Base-by-base conservation (phyloP, 37 sponge, comb jelly and placozoan species). In the Agelas oroides region DNA sequence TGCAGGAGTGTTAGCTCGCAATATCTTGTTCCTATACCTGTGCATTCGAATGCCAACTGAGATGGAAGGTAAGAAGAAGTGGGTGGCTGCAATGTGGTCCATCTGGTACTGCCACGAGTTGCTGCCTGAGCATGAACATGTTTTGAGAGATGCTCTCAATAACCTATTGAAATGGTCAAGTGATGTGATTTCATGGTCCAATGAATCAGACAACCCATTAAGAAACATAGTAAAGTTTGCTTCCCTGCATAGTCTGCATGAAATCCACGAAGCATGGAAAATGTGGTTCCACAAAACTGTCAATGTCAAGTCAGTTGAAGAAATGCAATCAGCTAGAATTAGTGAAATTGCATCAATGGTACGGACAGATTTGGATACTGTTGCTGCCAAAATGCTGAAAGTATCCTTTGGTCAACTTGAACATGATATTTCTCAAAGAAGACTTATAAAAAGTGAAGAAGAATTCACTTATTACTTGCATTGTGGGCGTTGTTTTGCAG, bases 91-190 rank as follows among this genome's bases (percentile, higher is more conserved):
- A 16, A n/a, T 87, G n/a, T 87, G 88, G 88, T 31, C 88, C 1
- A 73, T 87, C 19, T 87, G 88, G 88, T 87, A 73, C 66, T 74
- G 81, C 56, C 81, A 80, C 38, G 81, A 87, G 33, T 54, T 87
- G 13, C 62, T 71, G 14, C 67, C 88, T 53, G 37, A 38, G 1
- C 88, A 87, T 59, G 55, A 65, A 18, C 8, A 13, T 0, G 36
- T 54, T 5, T 58, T 87, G 1, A 58, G 24, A 11, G 39, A 72
- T 39, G 79, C 88, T 14, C 35, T 87, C 21, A 16, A 23, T 28
- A 19, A 34, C 5, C 75, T 87, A n/a, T 15, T 79, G 27, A 21
- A n/a, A 30, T 72, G 35, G 23, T 74, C 67, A 25, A 23, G 27
- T 0, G 39, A 53, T 35, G 0, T 19, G 8, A 35, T 74, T 5